Evolutionary conservation across 2,113 vertebrate genomes (phyloP).

Genomic region (Ahaetulla prasina): DNA sequence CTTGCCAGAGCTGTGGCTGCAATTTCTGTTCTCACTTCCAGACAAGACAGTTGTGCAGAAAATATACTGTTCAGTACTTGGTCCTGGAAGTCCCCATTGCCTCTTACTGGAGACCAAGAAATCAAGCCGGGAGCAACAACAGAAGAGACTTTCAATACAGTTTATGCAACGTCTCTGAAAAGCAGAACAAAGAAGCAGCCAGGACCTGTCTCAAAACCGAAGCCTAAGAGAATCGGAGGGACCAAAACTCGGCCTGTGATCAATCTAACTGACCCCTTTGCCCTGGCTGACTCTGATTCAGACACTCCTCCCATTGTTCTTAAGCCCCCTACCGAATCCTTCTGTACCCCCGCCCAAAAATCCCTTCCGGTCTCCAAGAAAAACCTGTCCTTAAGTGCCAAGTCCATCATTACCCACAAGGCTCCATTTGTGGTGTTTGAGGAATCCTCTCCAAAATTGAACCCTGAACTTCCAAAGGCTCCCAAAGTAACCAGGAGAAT

Average conservation of each 20-base stretch:
- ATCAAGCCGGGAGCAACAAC: accelerated
- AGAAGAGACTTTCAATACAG: accelerated
- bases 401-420: constrained; percentile 30
- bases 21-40: constrained; percentile 59
- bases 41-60: constrained; percentile 49
- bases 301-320: constrained; percentile 55
- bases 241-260: accelerated
- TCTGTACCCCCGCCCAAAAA: constrained; percentile 58
- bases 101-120: background rate
- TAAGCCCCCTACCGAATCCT: background rate
- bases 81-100: constrained; percentile 63
- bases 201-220: background rate
- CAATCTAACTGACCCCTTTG: background rate
- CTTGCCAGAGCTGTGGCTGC: constrained; percentile 69
- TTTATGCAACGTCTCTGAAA: background rate
- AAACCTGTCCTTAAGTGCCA: constrained; percentile 34
- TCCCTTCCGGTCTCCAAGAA: background rate
- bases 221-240: background rate
- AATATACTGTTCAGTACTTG: constrained; percentile 72
- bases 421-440: constrained; percentile 79
- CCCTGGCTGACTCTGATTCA: constrained; percentile 61
- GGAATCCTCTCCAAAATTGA: constrained; percentile 60
- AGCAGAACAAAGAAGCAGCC: background rate
- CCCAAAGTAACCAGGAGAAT: constrained; percentile 69
- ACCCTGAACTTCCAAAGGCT: constrained; percentile 68